Evolutionary conservation across 1,140 invertebrate genomes (phyloP), one percentile per base, ranked within the genome.

Genomic region (Ditylenchus dipsaci): DNA sequence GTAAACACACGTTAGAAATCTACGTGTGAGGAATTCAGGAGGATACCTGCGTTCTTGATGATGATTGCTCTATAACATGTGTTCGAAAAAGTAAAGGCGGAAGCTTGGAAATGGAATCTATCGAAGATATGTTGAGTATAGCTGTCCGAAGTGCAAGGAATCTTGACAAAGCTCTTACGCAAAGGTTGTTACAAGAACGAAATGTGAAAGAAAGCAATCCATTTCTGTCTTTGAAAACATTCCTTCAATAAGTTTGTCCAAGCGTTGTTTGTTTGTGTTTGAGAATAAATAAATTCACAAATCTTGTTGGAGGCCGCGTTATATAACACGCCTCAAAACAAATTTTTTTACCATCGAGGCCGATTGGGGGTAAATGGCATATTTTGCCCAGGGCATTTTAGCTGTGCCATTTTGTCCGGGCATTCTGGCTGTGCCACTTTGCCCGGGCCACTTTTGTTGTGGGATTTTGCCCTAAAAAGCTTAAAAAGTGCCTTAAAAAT

Each of bases 61-160:
- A 53, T n/a, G 29, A 68, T 9, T 30, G 43, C 69, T 29, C 30
- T 26, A 47, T 71, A 30, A 49, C 60, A 7, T 71, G 59, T 47
- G 26, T 71, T 1, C 47, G 61, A 45, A 71, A 71, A 49, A 43
- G 26, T 33, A 56, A 60, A 21, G 69, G 61, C 29, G 69, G 69
- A 29, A 45, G 53, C 8, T 23, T 71, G 17, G 69, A 71, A 53
- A 33, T 73, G n/a, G 71, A 71, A 42, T 71, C 69, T 15, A 49
- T 73, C 26, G 19, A 43, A 27, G 71, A 71, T 49, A 71, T 71
- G 69, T 11, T 71, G 26, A 43, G 23, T 17, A 15, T 11, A 19
- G 69, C 69, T 0, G 29, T 42, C 1, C 11, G 59, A 38, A 30
- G 23, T 15, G 68, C 68, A 27, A 13, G 47, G 21, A 33, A 42